Evolutionary conservation across 2,797 vertebrate species (phyloP).

Genomic region (Telmatherina bonti): DNA sequence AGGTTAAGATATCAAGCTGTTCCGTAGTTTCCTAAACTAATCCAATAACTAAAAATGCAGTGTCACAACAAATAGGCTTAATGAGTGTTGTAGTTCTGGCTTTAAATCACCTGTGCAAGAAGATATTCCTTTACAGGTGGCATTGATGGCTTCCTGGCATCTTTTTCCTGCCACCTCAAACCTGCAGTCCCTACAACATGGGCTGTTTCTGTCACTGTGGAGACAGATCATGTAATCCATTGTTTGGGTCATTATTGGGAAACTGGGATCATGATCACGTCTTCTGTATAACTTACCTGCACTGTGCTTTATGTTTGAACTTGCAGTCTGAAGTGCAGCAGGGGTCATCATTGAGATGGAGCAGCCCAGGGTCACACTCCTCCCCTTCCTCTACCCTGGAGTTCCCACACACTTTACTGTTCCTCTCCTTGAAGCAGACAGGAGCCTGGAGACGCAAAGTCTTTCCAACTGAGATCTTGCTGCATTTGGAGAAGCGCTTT

Average conservation of each 20-base stretch:
- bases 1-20: not conserved
- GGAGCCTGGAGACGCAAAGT: conserved; percentile 90
- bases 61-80: not conserved
- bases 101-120: conserved; percentile 89
- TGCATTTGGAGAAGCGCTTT: conserved; percentile 96
- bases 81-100: not conserved
- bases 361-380: conserved; percentile 94
- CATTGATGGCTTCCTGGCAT: conserved; percentile 95
- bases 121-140: conserved; percentile 94
- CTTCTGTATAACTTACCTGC: conserved; percentile 86
- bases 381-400: conserved; percentile 96
- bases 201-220: conserved; percentile 94
- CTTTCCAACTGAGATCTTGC: conserved; percentile 92
- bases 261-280: not conserved
- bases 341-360: conserved; percentile 87
- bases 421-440: conserved; percentile 92
- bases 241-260: not conserved
- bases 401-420: conserved; percentile 96
- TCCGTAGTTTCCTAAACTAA: not conserved
- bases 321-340: conserved; percentile 91
- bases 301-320: conserved; percentile 82
- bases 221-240: not conserved
- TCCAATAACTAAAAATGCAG: not conserved
- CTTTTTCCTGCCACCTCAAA: conserved; percentile 87
- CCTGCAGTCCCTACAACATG: conserved; percentile 91